These are phyloP conservation scores for Agriopis aurantiaria DNA, from an alignment of 2,888 invertebrate species.

Conservation along the genomic window DNA sequence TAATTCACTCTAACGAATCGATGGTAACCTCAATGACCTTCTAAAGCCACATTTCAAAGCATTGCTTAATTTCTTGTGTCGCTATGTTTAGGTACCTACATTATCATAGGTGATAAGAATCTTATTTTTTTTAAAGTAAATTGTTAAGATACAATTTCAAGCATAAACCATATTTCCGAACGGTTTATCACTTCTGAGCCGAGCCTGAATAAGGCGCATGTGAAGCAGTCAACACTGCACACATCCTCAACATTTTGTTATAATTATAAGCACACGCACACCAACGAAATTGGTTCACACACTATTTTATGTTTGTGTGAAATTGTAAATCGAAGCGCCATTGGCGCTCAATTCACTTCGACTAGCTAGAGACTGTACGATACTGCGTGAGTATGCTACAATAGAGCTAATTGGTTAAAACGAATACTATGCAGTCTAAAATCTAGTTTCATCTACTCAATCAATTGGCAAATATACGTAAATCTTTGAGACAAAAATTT, in stretches of 20 bases:
- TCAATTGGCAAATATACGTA: neutral
- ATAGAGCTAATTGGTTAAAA: constrained; percentile 1
- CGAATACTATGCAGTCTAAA: neutral
- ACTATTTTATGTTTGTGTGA: constrained; percentile 57
- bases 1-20: constrained; percentile 5
- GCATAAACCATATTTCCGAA: constrained; percentile 11
- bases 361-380: constrained; percentile 42
- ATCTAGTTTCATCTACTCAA: neutral
- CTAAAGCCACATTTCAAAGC: neutral
- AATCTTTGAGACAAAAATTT: neutral
- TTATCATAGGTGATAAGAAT: neutral
- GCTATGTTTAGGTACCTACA: neutral
- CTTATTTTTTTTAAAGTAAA: neutral
- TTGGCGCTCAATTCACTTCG: constrained; percentile 51
- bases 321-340: constrained; percentile 63
- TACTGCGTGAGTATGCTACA: constrained; percentile 26
- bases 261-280: constrained; percentile 57
- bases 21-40: constrained; percentile 5
- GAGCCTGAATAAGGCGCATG: constrained; percentile 37
- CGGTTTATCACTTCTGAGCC: constrained; percentile 16
- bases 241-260: constrained; percentile 61
- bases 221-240: constrained; percentile 48
- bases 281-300: constrained; percentile 40
- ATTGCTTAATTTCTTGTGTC: neutral
- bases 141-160: neutral